Evolutionary conservation across 1,140 invertebrate genomes (phyloP).

Genomic region (Acromyrmex heyeri): DNA sequence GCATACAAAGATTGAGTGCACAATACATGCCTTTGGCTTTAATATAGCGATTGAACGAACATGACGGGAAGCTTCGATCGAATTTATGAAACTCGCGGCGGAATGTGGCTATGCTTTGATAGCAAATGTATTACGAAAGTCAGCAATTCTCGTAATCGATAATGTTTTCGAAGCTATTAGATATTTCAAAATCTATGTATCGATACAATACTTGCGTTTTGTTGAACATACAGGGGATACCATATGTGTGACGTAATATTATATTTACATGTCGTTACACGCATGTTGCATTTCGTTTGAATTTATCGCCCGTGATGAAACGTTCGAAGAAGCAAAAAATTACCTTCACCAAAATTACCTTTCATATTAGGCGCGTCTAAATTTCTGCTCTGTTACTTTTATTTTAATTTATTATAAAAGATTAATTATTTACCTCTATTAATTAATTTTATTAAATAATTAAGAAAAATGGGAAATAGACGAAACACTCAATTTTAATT

Average conservation of each 20-base stretch:
- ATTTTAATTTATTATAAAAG: constrained; percentile 1
- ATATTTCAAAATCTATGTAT: constrained; percentile 36
- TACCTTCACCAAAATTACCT: no score
- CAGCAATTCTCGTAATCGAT: constrained; percentile 34
- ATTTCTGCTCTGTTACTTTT: not conserved
- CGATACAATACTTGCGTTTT: constrained; percentile 16
- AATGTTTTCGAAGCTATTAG: constrained; percentile 18
- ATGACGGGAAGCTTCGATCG: not conserved
- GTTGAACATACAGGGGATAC: not conserved
- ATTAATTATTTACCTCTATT: not conserved
- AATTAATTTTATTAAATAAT: not conserved
- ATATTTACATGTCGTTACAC: constrained; percentile 28
- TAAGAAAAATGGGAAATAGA: not conserved
- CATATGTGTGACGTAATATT: not conserved
- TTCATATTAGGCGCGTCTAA: not conserved
- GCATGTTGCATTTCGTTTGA: not conserved
- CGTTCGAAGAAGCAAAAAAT: constrained; percentile 18
- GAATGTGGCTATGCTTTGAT: not conserved
- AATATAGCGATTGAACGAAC: constrained; percentile 11
- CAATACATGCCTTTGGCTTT: constrained; percentile 14
- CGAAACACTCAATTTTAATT: not conserved
- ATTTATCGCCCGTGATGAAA: constrained; percentile 9
- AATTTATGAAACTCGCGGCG: constrained; percentile 14
- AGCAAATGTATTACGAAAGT: constrained; percentile 24
- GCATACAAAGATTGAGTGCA: not conserved